These are phyloP conservation scores for Sepiola atlantica DNA, from an alignment of 2,888 invertebrate species.

Conservation along the genomic window DNA sequence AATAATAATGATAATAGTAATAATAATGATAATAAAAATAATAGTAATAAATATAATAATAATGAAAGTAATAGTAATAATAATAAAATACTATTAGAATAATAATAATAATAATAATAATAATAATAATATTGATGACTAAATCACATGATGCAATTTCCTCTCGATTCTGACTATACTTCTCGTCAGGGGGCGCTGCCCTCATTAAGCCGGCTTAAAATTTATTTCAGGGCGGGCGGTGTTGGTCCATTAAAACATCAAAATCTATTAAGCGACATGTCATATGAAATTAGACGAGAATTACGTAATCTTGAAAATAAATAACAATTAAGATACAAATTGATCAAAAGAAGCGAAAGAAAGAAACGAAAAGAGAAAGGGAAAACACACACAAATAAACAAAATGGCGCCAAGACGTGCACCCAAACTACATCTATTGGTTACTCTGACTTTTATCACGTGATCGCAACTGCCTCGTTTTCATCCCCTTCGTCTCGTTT, in stretches of 20 bases:
- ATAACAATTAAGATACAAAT: background rate
- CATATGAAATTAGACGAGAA: background rate
- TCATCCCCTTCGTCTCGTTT: background rate
- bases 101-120: background rate
- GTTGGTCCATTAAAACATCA: slow-evolving; percentile 12
- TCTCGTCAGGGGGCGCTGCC: background rate
- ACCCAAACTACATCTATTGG: background rate
- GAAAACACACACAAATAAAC: background rate
- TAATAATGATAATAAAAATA: background rate
- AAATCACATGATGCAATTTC: background rate
- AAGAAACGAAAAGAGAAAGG: background rate
- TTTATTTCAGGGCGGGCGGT: background rate
- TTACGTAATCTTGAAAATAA: background rate
- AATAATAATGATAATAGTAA: background rate
- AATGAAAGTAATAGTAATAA: background rate
- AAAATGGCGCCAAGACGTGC: background rate
- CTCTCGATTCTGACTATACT: background rate
- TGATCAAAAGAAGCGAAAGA: background rate
- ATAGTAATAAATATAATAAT: background rate
- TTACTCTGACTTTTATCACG: background rate
- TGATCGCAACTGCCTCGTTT: background rate
- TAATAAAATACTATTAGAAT: background rate
- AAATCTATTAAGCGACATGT: background rate
- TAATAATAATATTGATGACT: background rate
- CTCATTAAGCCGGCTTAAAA: background rate